These are phyloP conservation scores for Hepsetus odoe DNA, from an alignment of 2,113 vertebrate genomes.

Conservation along the genomic window DNA sequence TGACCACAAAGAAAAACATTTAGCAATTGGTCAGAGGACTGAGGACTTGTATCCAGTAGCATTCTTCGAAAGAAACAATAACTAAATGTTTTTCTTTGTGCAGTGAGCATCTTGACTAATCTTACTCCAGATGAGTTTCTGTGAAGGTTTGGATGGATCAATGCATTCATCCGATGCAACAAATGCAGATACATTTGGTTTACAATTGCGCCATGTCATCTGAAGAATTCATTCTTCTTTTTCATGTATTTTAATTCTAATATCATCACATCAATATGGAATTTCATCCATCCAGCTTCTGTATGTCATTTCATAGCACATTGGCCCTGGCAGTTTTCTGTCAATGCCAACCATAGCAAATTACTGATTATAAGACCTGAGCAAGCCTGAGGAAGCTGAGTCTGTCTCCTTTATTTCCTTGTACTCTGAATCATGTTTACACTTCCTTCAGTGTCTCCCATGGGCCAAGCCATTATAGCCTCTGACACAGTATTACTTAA, in stretches of 20 bases:
- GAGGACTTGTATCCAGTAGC: neutral
- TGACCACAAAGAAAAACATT: too few species aligned
- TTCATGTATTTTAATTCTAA: neutral
- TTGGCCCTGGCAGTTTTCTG: neutral
- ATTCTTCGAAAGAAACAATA: neutral
- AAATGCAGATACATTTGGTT: too few species aligned
- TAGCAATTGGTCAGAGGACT: neutral
- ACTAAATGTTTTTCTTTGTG: too few species aligned
- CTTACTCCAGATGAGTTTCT: too few species aligned
- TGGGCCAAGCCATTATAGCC: constrained; percentile 63
- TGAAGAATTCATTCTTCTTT: too few species aligned
- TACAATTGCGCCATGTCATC: too few species aligned
- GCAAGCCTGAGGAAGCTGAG: constrained; percentile 53
- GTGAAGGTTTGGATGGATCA: neutral
- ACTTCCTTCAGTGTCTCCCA: constrained; percentile 58
- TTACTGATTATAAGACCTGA: constrained; percentile 5
- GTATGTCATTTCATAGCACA: neutral
- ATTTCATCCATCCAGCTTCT: neutral
- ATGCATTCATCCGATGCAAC: too few species aligned
- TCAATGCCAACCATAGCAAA: neutral
- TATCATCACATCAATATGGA: neutral
- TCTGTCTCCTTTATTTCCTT: constrained; percentile 55
- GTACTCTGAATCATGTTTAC: constrained; percentile 63
- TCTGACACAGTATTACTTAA: constrained; percentile 78
- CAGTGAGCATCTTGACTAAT: too few species aligned